phyloP scores from a whole-genome alignment of 1,140 invertebrate genomes.

The Neocloeon triangulifer region DNA sequence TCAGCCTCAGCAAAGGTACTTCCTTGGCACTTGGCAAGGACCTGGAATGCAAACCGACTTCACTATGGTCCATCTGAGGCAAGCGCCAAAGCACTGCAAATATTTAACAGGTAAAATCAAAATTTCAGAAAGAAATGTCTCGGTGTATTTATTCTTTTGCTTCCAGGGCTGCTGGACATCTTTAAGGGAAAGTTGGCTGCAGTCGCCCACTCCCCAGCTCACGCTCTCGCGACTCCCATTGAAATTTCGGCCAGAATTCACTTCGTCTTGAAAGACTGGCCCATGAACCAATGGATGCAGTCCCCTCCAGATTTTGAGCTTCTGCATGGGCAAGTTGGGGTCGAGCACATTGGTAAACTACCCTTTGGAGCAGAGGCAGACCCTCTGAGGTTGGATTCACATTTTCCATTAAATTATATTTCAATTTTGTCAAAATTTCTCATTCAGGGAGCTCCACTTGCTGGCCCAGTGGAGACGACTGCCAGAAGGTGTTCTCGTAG shows the following conservation, averaged over 20 bases:
- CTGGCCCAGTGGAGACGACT: conserved; percentile 74
- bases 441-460: conserved; percentile 47
- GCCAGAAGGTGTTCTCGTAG: conserved; percentile 65
- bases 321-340: conserved; percentile 30
- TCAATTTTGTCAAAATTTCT: conserved; percentile 14
- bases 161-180: conserved; percentile 40
- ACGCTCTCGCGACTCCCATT: conserved; percentile 33
- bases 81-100: conserved; percentile 53
- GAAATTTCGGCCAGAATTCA: conserved; percentile 54
- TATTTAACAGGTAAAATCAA: conserved; percentile 42
- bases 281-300: conserved; percentile 36
- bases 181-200: conserved; percentile 68
- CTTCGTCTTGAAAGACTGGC: conserved; percentile 57
- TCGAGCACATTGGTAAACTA: conserved; percentile 32
- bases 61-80: conserved; percentile 71
- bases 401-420: not conserved
- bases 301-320: conserved; percentile 49
- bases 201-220: conserved; percentile 37
- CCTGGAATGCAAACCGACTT: conserved; percentile 47
- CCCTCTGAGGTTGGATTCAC: conserved; percentile 34
- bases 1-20: conserved; percentile 59
- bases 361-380: conserved; percentile 69
- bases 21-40: conserved; percentile 51
- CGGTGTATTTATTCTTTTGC: not conserved
- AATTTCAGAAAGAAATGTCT: not conserved